Percentiles rank a stretch among this genome's conserved stretches.
Evolutionary conservation across 2,797 vertebrate species (phyloP).

Genomic region (Hyperoplus immaculatus): DNA sequence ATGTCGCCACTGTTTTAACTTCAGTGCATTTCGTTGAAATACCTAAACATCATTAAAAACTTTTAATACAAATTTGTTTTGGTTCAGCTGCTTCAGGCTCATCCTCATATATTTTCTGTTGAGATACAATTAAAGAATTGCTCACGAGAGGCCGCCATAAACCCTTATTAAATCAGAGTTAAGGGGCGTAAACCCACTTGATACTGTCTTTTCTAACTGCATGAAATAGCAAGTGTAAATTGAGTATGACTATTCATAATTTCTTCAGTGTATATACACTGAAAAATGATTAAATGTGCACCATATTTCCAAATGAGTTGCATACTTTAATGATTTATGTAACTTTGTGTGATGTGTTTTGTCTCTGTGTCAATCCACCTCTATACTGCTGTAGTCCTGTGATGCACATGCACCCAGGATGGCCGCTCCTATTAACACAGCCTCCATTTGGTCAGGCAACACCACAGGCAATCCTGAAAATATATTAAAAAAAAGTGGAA

Average conservation of each 20-base stretch:
- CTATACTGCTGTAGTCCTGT: constrained; percentile 89
- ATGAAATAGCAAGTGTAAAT: not conserved
- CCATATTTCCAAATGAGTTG: not conserved
- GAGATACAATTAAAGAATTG: too few relatives aligned
- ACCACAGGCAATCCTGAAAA: constrained; percentile 90
- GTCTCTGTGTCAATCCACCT: constrained; percentile 81
- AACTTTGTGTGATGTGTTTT: not conserved
- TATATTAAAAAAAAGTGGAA: not conserved
- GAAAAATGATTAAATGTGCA: not conserved
- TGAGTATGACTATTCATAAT: not conserved
- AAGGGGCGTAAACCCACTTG: not conserved
- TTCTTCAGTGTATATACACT: not conserved
- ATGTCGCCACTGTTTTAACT: not conserved
- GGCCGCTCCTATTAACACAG: constrained; percentile 94
- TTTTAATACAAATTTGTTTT: too few relatives aligned
- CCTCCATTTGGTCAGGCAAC: constrained; percentile 92
- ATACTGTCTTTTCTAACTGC: not conserved
- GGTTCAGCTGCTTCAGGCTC: too few relatives aligned
- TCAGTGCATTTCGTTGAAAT: not conserved
- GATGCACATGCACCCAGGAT: constrained; percentile 95
- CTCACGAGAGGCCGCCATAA: too few relatives aligned
- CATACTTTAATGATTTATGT: not conserved
- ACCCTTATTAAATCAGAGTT: too few relatives aligned
- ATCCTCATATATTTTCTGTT: not conserved
- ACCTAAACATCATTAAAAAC: too few relatives aligned